phyloP scores from a whole-genome alignment of 2,888 invertebrate genomes.

The Lordiphosa andalusiaca region DNA sequence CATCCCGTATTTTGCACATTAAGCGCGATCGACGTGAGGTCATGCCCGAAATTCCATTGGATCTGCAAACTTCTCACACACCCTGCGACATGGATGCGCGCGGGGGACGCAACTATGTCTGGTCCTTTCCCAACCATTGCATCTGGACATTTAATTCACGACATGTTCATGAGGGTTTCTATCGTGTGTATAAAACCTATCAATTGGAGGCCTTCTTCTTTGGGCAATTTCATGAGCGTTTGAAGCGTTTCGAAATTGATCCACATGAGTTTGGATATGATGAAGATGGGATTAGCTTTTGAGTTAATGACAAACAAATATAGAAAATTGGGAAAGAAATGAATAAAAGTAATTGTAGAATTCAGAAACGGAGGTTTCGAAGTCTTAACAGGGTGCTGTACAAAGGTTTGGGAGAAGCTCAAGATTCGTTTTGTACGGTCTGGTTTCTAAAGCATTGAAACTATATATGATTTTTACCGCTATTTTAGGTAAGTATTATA shows the following conservation, averaged over 20 bases:
- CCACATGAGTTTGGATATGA: constrained; percentile 1
- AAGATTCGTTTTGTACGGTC: too few species aligned
- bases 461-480: too few species aligned
- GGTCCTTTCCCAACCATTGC: constrained; percentile 23
- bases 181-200: constrained; percentile 18
- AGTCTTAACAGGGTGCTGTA: too few species aligned
- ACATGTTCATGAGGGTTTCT: constrained; percentile 14
- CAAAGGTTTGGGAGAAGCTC: too few species aligned
- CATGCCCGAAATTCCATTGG: constrained; percentile 10
- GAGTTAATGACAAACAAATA: too few species aligned
- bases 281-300: too few species aligned
- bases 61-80: constrained; percentile 8
- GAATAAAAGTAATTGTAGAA: too few species aligned
- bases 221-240: constrained; percentile 17
- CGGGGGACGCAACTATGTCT: constrained; percentile 2
- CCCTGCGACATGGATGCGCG: constrained; percentile 26
- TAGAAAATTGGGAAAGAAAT: too few species aligned
- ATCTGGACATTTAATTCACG: constrained; percentile 24
- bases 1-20: constrained; percentile 3
- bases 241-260: constrained; percentile 4
- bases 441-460: too few species aligned
- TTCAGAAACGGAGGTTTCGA: too few species aligned
- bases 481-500: too few species aligned
- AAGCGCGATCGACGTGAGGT: not conserved
- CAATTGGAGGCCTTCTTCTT: constrained; percentile 31